These are phyloP conservation scores for Venustaconcha ellipsiformis DNA, from an alignment of 1,140 invertebrate genomes.

Conservation along the genomic window DNA sequence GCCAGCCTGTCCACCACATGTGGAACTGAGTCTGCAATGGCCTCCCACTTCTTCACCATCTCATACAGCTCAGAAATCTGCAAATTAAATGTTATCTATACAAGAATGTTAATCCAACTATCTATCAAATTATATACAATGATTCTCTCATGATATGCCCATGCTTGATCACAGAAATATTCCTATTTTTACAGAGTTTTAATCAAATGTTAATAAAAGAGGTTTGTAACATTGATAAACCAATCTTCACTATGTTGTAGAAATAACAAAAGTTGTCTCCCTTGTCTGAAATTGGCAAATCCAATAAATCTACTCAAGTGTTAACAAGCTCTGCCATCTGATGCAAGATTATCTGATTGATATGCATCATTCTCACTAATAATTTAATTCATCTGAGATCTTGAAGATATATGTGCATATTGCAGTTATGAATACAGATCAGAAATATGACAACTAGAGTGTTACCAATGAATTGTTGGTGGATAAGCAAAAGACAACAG, in stretches of 20 bases:
- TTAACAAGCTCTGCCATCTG: no score
- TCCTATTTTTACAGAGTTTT: not conserved
- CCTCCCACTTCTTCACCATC: conserved; percentile 85
- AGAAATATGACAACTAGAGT: no score
- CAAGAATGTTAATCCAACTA: not conserved
- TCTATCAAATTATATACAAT: not conserved
- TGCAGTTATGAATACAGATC: no score
- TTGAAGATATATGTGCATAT: no score
- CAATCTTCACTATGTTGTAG: not conserved
- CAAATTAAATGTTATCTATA: conserved; percentile 45
- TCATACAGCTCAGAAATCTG: conserved; percentile 88
- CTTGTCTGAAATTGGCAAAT: no score
- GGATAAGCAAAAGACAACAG: no score
- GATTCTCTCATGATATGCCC: not conserved
- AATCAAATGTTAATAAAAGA: not conserved
- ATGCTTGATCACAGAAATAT: not conserved
- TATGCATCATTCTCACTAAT: no score
- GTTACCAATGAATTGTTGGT: no score
- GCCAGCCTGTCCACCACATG: conserved; percentile 87
- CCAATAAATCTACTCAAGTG: no score
- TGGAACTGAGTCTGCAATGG: conserved; percentile 80
- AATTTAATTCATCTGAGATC: no score
- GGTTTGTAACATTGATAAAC: not conserved
- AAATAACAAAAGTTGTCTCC: not conserved
- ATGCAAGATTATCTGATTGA: no score